Percentiles rank a stretch among this genome's conserved stretches.
phyloP scores from a whole-genome alignment of 2,888 invertebrate genomes.

The Exephanes ischioxanthus region DNA sequence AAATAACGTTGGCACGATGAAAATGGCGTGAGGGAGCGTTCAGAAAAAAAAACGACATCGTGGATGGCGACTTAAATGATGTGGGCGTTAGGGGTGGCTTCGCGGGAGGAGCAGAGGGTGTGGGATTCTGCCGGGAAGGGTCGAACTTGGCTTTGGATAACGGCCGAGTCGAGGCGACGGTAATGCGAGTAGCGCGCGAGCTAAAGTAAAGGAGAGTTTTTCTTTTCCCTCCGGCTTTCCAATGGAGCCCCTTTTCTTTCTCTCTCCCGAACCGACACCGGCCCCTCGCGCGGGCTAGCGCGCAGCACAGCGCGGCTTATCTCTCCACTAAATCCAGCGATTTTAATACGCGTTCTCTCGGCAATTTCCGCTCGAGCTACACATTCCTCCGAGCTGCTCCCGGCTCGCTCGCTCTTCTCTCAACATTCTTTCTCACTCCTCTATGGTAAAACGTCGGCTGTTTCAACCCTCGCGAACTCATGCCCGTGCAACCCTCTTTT shows the following conservation, averaged over 20 bases:
- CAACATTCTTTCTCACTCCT: conserved; percentile 61
- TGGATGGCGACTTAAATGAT: conserved; percentile 79
- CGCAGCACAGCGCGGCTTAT: conserved; percentile 84
- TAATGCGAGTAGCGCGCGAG: conserved; percentile 76
- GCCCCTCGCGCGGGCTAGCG: conserved; percentile 61
- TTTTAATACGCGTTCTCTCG: conserved; percentile 87
- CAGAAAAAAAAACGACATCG: conserved; percentile 72
- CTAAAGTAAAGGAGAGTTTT: conserved; percentile 80
- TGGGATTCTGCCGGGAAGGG: conserved; percentile 67
- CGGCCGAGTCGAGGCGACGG: conserved; percentile 77
- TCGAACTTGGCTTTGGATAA: conserved; percentile 80
- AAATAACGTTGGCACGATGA: conserved; percentile 61
- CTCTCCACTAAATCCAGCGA: conserved; percentile 87
- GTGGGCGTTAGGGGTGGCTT: conserved; percentile 74
- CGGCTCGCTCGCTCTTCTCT: conserved; percentile 63
- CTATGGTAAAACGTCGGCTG: conserved; percentile 48
- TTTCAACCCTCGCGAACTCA: conserved; percentile 64
- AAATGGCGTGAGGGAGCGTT: conserved; percentile 66
- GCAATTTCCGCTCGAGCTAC: conserved; percentile 84
- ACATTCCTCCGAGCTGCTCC: conserved; percentile 77
- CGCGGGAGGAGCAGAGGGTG: conserved; percentile 67
- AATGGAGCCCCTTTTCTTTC: conserved; percentile 64
- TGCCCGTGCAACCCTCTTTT: conserved; percentile 61
- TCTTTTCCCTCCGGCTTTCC: conserved; percentile 77
- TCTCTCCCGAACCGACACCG: conserved; percentile 60